Percentiles rank a stretch among this genome's conserved stretches.
These are phyloP conservation scores for Albula glossodonta DNA, from an alignment of 2,113 vertebrate species.

Conservation along the genomic window DNA sequence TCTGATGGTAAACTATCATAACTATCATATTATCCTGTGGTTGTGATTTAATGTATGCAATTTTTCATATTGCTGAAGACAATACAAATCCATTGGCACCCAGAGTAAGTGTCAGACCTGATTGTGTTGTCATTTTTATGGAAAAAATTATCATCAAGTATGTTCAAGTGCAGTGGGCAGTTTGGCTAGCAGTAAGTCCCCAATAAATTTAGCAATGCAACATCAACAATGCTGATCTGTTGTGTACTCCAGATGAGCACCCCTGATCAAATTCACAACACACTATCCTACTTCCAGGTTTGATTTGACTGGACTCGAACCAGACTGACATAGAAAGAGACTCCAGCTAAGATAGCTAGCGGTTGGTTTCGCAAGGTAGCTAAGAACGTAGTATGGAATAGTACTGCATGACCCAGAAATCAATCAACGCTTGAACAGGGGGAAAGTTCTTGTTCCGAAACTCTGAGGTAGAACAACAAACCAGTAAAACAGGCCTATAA, in stretches of 20 bases:
- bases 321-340: background rate
- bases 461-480: background rate
- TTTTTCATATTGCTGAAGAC: background rate
- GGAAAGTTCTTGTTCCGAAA: background rate
- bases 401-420: background rate
- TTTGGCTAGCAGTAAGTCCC: background rate
- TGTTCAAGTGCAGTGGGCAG: no score
- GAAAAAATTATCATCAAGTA: no score
- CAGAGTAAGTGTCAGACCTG: background rate
- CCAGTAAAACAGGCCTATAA: conserved; percentile 3
- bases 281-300: background rate
- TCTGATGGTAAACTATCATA: no score
- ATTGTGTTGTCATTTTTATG: background rate
- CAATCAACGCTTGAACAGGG: background rate
- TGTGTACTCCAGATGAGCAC: background rate
- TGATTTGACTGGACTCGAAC: background rate
- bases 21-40: no score
- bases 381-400: background rate
- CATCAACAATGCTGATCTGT: background rate
- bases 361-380: no score
- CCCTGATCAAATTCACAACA: background rate
- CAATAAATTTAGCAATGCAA: background rate
- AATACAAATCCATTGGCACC: no score
- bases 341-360: background rate
- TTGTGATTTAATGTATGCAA: no score